A percentile compares a stretch with the other conserved stretches of the same genome.
Evolutionary conservation across 2,797 vertebrate species (phyloP).

Genomic region (Chaunax sp.): DNA sequence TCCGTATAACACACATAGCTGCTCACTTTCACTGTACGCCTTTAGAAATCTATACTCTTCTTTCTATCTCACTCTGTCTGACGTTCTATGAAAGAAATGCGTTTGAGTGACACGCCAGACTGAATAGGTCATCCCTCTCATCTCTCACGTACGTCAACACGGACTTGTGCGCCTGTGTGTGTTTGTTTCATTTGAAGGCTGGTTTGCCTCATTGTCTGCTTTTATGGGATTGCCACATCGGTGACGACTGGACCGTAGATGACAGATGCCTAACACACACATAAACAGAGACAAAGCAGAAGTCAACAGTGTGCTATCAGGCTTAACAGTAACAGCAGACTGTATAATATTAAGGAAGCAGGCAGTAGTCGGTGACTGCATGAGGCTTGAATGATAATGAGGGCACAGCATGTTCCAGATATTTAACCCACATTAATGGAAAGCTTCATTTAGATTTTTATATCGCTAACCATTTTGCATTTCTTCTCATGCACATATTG

Average conservation of each 20-base stretch:
- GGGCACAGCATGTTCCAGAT: conserved; percentile 58
- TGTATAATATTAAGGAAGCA: conserved; percentile 44
- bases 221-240: conserved; percentile 61
- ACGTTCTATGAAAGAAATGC: conserved; percentile 18
- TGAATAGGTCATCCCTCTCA: conserved; percentile 47
- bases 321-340: conserved; percentile 35
- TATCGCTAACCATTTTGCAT: conserved; percentile 40
- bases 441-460: conserved; percentile 20
- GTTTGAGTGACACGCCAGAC: conserved; percentile 27
- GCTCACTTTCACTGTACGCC: conserved; percentile 54
- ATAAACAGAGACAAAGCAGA: conserved; percentile 12
- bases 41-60: conserved; percentile 30
- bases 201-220: conserved; percentile 61
- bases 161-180: conserved; percentile 6
- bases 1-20: conserved; percentile 59
- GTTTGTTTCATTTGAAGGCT: conserved; percentile 43
- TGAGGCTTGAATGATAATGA: conserved; percentile 69
- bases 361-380: conserved; percentile 43
- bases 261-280: conserved; percentile 35
- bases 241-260: conserved; percentile 44
- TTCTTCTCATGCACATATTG: conserved; percentile 9
- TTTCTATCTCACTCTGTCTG: conserved; percentile 18
- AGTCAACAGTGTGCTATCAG: conserved; percentile 33
- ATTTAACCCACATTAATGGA: conserved; percentile 62
- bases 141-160: conserved; percentile 19